A percentile compares a stretch with the other conserved stretches of the same genome.
phyloP scores from a whole-genome alignment of 2,888 invertebrate species.

The Pandemis cinnamomeana region DNA sequence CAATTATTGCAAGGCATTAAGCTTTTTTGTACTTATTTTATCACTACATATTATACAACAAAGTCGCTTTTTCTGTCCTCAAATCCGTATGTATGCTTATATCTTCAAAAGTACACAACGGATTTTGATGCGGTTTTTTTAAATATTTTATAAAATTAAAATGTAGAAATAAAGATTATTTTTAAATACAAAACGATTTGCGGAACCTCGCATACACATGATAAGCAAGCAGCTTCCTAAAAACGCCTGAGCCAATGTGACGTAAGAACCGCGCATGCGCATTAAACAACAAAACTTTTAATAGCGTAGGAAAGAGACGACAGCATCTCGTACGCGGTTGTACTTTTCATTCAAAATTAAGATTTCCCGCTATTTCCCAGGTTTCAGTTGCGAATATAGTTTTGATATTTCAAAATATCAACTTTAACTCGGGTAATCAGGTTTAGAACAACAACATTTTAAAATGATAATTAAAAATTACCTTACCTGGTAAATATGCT shows the following conservation, averaged over 20 bases:
- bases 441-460: no score
- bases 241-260: conserved; percentile 24
- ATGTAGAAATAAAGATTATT: background rate
- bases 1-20: no score
- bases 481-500: no score
- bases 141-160: no score
- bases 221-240: background rate
- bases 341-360: background rate
- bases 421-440: no score
- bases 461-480: no score
- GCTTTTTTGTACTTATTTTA: no score
- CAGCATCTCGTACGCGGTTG: background rate
- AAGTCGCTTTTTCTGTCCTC: no score
- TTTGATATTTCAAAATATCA: background rate
- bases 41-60: no score
- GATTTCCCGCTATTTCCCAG: conserved; percentile 17
- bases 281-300: background rate
- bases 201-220: background rate
- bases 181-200: background rate
- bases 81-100: no score
- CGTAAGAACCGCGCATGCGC: conserved; percentile 30
- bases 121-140: no score
- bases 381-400: background rate
- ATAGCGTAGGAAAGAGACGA: background rate
- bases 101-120: no score